These are phyloP conservation scores for Troglohyphantes excavatus DNA, from an alignment of 2,888 invertebrate species.

Conservation along the genomic window DNA sequence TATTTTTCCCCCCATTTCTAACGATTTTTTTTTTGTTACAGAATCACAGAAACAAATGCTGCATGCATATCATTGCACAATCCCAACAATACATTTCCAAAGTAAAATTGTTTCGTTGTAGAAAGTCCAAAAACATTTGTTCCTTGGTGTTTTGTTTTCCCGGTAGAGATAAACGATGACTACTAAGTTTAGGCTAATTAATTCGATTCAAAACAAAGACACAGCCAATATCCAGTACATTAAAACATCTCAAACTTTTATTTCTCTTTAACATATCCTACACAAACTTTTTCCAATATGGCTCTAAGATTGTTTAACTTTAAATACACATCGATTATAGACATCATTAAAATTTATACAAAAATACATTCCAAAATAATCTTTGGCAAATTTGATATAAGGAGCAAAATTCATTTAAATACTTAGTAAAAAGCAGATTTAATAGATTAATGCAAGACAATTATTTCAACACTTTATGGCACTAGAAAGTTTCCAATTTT, in stretches of 20 bases:
- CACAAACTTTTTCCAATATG: constrained; percentile 29
- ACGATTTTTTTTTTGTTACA: too few species aligned
- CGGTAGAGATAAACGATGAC: too few species aligned
- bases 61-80: too few species aligned
- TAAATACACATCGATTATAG: constrained; percentile 12
- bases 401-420: not conserved
- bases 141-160: too few species aligned
- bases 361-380: constrained; percentile 65
- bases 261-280: not conserved
- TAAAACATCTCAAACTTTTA: not conserved
- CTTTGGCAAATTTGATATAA: constrained; percentile 44
- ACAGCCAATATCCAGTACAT: not conserved
- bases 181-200: too few species aligned
- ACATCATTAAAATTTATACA: constrained; percentile 42
- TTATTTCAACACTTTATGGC: not conserved
- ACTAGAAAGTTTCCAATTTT: not conserved
- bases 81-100: too few species aligned
- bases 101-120: too few species aligned
- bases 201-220: too few species aligned
- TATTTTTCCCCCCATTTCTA: too few species aligned
- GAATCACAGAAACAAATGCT: too few species aligned
- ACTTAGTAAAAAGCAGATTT: not conserved
- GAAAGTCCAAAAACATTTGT: too few species aligned
- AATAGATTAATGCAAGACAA: not conserved
- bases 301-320: constrained; percentile 9